Conservation (phyloP, 30 jellyfish, hydroid and myxozoan genomes). For the Pelagia noctiluca region DNA sequence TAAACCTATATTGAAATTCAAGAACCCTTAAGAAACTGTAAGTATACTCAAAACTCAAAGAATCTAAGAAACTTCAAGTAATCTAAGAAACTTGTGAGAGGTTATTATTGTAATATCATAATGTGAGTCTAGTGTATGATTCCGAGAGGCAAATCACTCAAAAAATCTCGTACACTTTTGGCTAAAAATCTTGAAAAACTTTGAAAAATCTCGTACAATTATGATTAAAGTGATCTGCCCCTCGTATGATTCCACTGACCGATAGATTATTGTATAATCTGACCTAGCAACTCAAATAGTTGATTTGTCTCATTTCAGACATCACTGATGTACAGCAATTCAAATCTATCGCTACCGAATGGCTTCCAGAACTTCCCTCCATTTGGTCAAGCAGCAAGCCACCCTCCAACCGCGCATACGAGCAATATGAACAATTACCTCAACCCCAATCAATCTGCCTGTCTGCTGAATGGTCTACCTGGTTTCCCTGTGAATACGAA, state of each 20-base stretch:
- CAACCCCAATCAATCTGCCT: conserved; percentile 24
- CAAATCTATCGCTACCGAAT: conserved; percentile 53
- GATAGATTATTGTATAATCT: too few species aligned
- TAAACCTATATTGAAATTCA: too few species aligned
- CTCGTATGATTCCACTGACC: not conserved
- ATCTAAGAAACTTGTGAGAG: too few species aligned
- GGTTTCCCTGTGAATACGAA: conserved; percentile 33
- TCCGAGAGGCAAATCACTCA: too few species aligned
- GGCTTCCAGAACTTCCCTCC: conserved; percentile 38
- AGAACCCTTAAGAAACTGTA: too few species aligned
- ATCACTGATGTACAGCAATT: conserved; percentile 42
- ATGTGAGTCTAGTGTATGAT: too few species aligned
- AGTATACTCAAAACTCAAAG: too few species aligned
- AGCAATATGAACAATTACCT: conserved; percentile 48
- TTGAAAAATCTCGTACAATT: too few species aligned
- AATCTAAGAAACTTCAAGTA: too few species aligned
- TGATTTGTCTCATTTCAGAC: conserved; percentile 17
- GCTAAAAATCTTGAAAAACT: too few species aligned
- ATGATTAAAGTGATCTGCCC: not conserved
- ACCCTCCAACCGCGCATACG: conserved; percentile 39
- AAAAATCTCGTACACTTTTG: too few species aligned
- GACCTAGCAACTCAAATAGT: not conserved
- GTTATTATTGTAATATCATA: too few species aligned
- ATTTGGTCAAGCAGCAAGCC: conserved; percentile 51
- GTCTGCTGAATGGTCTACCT: conserved; percentile 40